phyloP scores from a whole-genome alignment of 2,888 invertebrate species.

The Eupithecia tripunctaria region DNA sequence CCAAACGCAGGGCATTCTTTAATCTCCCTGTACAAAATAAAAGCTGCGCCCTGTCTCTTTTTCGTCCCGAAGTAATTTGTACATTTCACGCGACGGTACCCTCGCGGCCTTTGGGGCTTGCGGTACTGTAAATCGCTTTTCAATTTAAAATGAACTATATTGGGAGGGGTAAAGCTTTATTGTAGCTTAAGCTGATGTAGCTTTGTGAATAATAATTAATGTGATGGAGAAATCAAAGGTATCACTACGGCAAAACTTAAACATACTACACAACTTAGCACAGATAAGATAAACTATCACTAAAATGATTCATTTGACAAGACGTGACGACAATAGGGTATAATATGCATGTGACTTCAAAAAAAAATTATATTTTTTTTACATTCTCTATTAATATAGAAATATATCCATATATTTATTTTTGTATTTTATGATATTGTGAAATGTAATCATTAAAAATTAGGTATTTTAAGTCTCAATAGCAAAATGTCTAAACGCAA shows the following conservation, averaged over 20 bases:
- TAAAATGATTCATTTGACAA: too few relatives aligned
- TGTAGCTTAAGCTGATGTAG: background rate
- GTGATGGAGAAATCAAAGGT: background rate
- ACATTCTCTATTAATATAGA: too few relatives aligned
- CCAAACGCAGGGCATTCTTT: conserved; percentile 43
- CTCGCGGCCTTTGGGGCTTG: conserved; percentile 18
- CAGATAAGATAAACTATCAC: too few relatives aligned
- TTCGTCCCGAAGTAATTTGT: conserved; percentile 39
- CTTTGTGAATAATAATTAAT: conserved; percentile 1
- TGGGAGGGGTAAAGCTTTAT: background rate
- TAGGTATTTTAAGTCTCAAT: too few relatives aligned
- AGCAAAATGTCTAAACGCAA: too few relatives aligned
- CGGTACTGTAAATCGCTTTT: conserved; percentile 7
- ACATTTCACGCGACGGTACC: conserved; percentile 36
- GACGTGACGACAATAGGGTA: too few relatives aligned
- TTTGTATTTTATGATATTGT: too few relatives aligned
- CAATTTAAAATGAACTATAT: conserved; percentile 21
- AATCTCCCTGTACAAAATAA: conserved; percentile 52
- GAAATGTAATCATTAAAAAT: too few relatives aligned
- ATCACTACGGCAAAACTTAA: background rate
- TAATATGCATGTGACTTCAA: too few relatives aligned
- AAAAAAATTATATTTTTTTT: too few relatives aligned
- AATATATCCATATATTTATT: too few relatives aligned
- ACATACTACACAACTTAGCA: too few relatives aligned
- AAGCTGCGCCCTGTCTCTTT: conserved; percentile 38